Evolutionary conservation across 2,797 vertebrate species (phyloP), one percentile per base, ranked within the genome.

Genomic region (Hippopotamyrus pictus): DNA sequence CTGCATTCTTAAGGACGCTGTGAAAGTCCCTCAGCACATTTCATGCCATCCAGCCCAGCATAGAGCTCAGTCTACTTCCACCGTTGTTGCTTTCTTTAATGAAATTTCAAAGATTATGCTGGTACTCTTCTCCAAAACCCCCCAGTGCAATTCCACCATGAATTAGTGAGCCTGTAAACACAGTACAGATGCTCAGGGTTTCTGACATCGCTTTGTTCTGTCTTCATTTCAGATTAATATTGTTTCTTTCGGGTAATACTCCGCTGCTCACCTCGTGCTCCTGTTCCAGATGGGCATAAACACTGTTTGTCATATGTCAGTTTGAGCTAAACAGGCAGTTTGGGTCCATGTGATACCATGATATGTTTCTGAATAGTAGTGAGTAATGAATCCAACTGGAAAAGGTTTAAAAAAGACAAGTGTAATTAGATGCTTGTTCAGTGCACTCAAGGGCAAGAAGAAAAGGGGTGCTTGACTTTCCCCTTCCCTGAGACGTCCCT

Each of bases 381-480:
- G 12, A 46, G 53, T 89, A 89, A 83, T 59, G n/a, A 59, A 46
- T 53, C 76, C 79, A 46, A 50, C 79, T 41, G 79, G n/a, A 59
- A 50, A 29, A 29, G 88, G 50, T 48, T 83, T 22, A 19, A 53
- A 69, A 37, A 22, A 44, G 48, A 86, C 84, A 25, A 8, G 65
- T 57, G 57, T 44, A 82, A 48, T 59, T 22, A 29, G 14, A 57
- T 19, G 5, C 76, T 33, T 83, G 88, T 48, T 83, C n/a, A 22
- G 8, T 50, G 76, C 73, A 25, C 53, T 82, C 76, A 54, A 59
- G 37, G 22, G 33, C 19, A 19, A 9, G 76, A 14, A 46, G 25
- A 83, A 84, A 62, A 12, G 19, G 19, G 69, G 5, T 33, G 41
- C 79, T 12, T 86, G 22, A 19, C 84, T 86, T 86, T 54, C 54